Evolutionary conservation across 2,113 vertebrate species (phyloP).

Genomic region (Psittacara wagleri): DNA sequence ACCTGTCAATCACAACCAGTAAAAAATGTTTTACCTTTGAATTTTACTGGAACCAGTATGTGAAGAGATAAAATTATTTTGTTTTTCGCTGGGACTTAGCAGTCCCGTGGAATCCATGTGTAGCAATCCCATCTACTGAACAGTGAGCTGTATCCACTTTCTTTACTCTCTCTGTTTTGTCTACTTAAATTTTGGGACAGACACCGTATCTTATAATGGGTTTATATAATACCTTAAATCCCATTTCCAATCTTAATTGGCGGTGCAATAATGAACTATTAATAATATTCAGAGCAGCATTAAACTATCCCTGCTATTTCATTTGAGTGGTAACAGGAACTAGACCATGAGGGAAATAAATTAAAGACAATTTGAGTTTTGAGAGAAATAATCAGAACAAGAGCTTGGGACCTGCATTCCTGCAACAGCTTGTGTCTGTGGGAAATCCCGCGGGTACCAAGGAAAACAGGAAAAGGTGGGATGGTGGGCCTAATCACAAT

Average conservation of each 20-base stretch:
- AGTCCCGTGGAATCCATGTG: not conserved
- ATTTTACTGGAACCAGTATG: not conserved
- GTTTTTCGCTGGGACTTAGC: not conserved
- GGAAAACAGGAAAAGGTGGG: constrained; percentile 22
- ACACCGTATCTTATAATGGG: not conserved
- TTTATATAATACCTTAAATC: not conserved
- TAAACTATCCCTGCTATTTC: not conserved
- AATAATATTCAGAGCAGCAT: constrained; percentile 27
- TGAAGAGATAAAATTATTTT: not conserved
- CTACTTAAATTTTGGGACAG: not conserved
- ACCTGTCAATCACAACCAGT: not conserved
- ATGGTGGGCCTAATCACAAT: not conserved
- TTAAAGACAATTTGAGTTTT: not conserved
- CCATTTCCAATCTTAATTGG: constrained; percentile 24
- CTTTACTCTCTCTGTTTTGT: not conserved
- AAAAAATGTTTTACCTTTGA: not conserved
- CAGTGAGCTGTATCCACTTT: not conserved
- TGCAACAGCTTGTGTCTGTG: not conserved
- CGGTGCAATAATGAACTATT: not conserved
- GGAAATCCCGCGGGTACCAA: not conserved
- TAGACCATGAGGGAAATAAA: constrained; percentile 26
- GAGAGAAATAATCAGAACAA: not conserved
- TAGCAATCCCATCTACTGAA: not conserved
- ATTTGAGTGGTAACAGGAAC: not conserved
- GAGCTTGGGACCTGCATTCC: not conserved